Conservation (phyloP, 2,113 vertebrate genomes). For the Sardina pilchardus region DNA sequence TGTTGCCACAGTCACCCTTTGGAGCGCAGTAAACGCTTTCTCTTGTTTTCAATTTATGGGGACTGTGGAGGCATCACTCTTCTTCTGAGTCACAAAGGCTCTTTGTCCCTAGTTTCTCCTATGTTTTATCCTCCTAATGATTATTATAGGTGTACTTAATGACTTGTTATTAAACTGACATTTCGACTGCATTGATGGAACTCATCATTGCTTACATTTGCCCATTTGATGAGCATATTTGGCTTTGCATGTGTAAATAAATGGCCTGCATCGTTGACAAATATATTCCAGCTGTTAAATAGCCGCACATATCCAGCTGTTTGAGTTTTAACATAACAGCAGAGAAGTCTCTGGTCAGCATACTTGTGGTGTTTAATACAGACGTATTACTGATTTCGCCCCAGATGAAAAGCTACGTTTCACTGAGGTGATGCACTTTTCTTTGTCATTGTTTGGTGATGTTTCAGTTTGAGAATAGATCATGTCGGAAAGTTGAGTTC, state of each 20-base stretch:
- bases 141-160: background rate
- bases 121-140: background rate
- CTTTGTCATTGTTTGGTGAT: too few species aligned
- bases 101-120: background rate
- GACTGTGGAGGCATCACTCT: background rate
- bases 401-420: background rate
- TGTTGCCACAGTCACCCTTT: constrained; percentile 65
- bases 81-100: background rate
- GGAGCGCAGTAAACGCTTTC: background rate
- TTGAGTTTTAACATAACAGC: background rate
- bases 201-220: background rate
- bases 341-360: too few species aligned
- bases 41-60: background rate
- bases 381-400: background rate
- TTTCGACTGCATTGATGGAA: constrained; percentile 43
- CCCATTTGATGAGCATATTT: background rate
- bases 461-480: too few species aligned
- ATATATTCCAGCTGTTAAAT: too few species aligned
- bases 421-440: background rate
- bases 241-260: background rate
- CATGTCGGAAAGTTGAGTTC: too few species aligned
- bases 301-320: background rate
- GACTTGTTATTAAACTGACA: constrained; percentile 58
- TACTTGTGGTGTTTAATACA: background rate
- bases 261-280: background rate